Conservation (phyloP, 2,888 invertebrate species). For the Brenthis ino region DNA sequence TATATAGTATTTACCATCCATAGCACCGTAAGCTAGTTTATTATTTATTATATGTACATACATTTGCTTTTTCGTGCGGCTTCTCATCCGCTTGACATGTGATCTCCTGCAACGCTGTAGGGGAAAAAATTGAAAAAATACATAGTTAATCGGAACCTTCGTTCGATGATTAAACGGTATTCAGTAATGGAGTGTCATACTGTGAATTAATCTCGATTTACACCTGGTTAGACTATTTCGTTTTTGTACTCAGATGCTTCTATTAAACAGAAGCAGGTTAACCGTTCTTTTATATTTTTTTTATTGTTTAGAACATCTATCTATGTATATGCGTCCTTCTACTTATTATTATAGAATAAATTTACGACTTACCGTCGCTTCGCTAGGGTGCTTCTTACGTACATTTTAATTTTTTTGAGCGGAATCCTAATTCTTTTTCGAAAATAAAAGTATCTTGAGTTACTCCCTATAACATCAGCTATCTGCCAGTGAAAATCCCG, state of each 20-base stretch:
- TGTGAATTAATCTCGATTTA: conserved; percentile 26
- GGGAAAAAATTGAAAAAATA: conserved; percentile 21
- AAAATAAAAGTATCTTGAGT: too few relatives aligned
- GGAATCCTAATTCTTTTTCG: too few relatives aligned
- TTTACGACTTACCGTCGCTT: too few relatives aligned
- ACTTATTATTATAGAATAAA: too few relatives aligned
- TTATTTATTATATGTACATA: conserved; percentile 35
- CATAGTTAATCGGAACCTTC: conserved; percentile 20
- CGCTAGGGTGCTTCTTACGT: too few relatives aligned
- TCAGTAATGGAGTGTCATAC: conserved; percentile 32
- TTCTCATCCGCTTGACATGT: conserved; percentile 13
- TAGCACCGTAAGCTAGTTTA: conserved; percentile 21
- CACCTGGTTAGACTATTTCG: conserved; percentile 14
- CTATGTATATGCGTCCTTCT: too few relatives aligned
- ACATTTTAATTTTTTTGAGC: too few relatives aligned
- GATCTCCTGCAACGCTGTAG: conserved; percentile 30
- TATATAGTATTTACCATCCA: neutral
- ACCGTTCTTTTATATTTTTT: too few relatives aligned
- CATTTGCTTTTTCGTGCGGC: conserved; percentile 31
- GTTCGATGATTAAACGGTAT: conserved; percentile 21
- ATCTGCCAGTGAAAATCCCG: too few relatives aligned
- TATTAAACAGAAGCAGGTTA: neutral
- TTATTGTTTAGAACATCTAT: too few relatives aligned
- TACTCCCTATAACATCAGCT: too few relatives aligned
- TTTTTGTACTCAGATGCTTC: neutral